Evolutionary conservation across 2,888 invertebrate species (phyloP).

Genomic region (Melanotus villosus): DNA sequence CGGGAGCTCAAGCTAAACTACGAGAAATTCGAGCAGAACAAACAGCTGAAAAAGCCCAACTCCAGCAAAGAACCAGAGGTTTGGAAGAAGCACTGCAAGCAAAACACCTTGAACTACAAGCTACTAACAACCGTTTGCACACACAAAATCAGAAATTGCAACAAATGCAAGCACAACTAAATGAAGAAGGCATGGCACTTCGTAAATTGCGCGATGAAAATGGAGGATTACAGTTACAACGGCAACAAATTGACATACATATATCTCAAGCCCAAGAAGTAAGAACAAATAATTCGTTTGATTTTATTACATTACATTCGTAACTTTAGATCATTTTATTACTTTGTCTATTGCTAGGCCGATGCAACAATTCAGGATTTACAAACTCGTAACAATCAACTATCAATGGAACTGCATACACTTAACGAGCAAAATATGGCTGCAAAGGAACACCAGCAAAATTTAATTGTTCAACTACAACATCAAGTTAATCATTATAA

Average conservation of each 20-base stretch:
- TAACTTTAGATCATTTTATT: too few species aligned
- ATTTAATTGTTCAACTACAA: slow-evolving; percentile 58
- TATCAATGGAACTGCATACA: slow-evolving; percentile 69
- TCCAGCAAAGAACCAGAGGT: slow-evolving; percentile 71
- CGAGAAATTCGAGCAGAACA: slow-evolving; percentile 83
- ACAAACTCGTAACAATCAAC: slow-evolving; percentile 60
- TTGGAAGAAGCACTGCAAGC: slow-evolving; percentile 72
- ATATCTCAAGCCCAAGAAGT: slow-evolving; percentile 75
- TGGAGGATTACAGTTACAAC: slow-evolving; percentile 73
- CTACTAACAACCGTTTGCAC: slow-evolving; percentile 75
- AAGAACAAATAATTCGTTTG: neutral
- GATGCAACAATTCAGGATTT: slow-evolving; percentile 65
- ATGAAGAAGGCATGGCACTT: slow-evolving; percentile 70
- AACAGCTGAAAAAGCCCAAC: slow-evolving; percentile 77
- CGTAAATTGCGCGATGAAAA: slow-evolving; percentile 72
- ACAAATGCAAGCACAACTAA: slow-evolving; percentile 75
- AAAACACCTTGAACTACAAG: slow-evolving; percentile 74
- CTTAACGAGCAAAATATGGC: slow-evolving; percentile 63
- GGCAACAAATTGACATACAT: slow-evolving; percentile 77
- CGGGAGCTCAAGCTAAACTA: slow-evolving; percentile 82
- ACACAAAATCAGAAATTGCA: slow-evolving; percentile 73
- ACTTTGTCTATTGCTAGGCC: slow-evolving; percentile 53
- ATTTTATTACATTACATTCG: too few species aligned
- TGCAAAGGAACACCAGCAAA: slow-evolving; percentile 59
- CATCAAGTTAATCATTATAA: slow-evolving; percentile 63